Conservation (phyloP, 1,140 invertebrate genomes). For the Sycobia sp. region DNA sequence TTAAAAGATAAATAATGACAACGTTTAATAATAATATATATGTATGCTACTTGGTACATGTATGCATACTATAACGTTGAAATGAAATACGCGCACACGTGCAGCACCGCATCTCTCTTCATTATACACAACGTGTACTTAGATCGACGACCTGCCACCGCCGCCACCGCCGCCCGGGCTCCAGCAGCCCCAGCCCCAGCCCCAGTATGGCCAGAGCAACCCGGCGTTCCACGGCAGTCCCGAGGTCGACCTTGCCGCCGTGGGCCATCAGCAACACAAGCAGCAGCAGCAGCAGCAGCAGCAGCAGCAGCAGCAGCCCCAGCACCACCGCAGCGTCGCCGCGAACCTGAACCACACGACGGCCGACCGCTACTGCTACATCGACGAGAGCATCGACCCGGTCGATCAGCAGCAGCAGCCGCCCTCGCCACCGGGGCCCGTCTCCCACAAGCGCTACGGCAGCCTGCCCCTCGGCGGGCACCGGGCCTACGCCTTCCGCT, state of each 20-base stretch:
- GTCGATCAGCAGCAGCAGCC: not conserved
- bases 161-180: slow-evolving; percentile 46
- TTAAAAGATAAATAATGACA: too few relatives aligned
- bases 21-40: too few relatives aligned
- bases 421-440: not conserved
- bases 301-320: not conserved
- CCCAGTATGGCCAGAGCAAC: slow-evolving; percentile 50
- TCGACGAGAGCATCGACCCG: slow-evolving; percentile 35
- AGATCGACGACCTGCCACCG: slow-evolving; percentile 48
- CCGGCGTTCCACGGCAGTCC: slow-evolving; percentile 47
- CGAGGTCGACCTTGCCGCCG: too few relatives aligned
- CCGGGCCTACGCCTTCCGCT: slow-evolving; percentile 36
- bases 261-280: too few relatives aligned
- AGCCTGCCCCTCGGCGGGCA: slow-evolving; percentile 46
- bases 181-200: slow-evolving; percentile 35
- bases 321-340: not conserved
- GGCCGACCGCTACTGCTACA: slow-evolving; percentile 51
- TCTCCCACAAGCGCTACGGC: slow-evolving; percentile 37
- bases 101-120: too few relatives aligned
- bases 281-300: slow-evolving; percentile 2
- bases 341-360: slow-evolving; percentile 7
- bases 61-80: too few relatives aligned
- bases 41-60: too few relatives aligned
- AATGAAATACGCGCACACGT: too few relatives aligned
- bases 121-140: too few relatives aligned